These are phyloP conservation scores for Nomada lathburiana DNA, from an alignment of 2,888 invertebrate genomes.

Conservation along the genomic window DNA sequence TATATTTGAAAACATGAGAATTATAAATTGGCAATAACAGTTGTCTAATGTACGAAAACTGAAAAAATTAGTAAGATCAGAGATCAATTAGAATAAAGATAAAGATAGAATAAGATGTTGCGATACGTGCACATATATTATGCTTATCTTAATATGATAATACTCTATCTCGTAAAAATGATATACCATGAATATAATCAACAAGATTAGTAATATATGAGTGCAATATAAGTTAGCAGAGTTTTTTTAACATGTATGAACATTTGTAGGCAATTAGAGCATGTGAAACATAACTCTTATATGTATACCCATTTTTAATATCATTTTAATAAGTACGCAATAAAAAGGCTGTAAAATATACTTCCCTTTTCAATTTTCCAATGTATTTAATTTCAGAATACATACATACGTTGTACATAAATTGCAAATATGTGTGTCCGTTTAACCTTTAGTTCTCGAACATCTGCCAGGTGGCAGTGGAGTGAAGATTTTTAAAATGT, in stretches of 20 bases:
- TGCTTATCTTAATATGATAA: not conserved
- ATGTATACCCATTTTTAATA: not conserved
- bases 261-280: not conserved
- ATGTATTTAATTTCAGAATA: not conserved
- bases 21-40: no score
- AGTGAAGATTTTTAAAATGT: constrained; percentile 44
- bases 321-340: not conserved
- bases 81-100: no score
- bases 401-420: constrained; percentile 8
- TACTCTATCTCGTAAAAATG: not conserved
- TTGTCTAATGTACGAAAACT: no score
- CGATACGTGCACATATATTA: not conserved
- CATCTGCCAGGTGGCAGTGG: constrained; percentile 18
- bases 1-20: no score
- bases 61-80: no score
- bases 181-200: not conserved
- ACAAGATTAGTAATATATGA: not conserved
- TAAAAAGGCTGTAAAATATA: no score
- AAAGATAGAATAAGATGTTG: no score
- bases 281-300: not conserved
- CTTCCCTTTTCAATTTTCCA: not conserved
- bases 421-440: not conserved
- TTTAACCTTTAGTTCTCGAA: constrained; percentile 5
- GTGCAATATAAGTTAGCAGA: no score
- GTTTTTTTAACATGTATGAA: not conserved